Evolutionary conservation across 35 echinoderm and acorn worm species (phyloP), one percentile per base, ranked within the genome.

Genomic region (Holothuria glaberrima): DNA sequence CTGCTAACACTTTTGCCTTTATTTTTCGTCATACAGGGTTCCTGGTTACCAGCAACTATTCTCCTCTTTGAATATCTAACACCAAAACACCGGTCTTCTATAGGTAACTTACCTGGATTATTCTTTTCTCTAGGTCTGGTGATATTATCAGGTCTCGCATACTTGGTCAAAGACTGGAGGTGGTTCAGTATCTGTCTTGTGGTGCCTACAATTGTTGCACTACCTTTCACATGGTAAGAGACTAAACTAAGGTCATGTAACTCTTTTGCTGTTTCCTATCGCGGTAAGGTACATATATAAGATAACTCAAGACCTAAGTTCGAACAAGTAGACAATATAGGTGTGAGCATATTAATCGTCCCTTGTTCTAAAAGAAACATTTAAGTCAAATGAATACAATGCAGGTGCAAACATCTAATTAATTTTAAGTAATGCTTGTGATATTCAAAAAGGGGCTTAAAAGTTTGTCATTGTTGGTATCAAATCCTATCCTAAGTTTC

Each of bases 151-250:
- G 71, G 30, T 45, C 32, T 75, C 14, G 71, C 29, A n/a, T 75
- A 75, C 71, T 75, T 75, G 9, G 22, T 75, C 3, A 32, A 41
- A 38, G 71, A 75, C 34, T 75, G 71, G 71, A 75, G 71, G 19
- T 75, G 71, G 71, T 75, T 75, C 38, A 32, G 22, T 22, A 38
- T 22, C 9, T 45, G 26, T 18, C 17, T 75, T 32, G 44, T 75
- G 33, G 71, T 75, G 17, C 71, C 71, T 5, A 75, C 71, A 12
- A 19, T 75, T 12, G 19, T 75, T 18, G 71, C 71, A 6, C 21
- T 38, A 0, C 71, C 71, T 12, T 75, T 75, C 19, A 75, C 44
- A n/a, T 75, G 71, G 71, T 75, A 75, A 31, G 71, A 38, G 4
- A 69, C 4, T 27, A 12, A 33, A 27, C 31, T 33, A 25, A 25